Base-by-base conservation (phyloP, 2,113 vertebrate genomes). In the Pedetes capensis region DNA sequence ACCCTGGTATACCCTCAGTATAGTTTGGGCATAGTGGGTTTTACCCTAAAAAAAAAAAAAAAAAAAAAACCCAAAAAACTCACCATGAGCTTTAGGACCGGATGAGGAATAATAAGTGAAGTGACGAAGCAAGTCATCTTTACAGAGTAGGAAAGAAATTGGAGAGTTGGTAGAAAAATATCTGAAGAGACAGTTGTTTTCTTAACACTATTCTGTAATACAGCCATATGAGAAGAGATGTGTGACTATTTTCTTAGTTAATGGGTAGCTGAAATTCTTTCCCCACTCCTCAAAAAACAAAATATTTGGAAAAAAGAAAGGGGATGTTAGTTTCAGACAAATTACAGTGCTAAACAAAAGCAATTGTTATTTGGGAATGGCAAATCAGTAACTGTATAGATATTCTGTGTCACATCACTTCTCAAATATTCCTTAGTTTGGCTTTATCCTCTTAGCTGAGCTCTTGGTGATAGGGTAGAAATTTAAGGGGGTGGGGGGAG, bases 341-440 rank as follows among this genome's bases (percentile, higher is more conserved):
- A 64, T 89, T 81, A 71, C 27, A 68, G 79, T 61, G 82, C 69
- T 95, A 64, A 95, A 87, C 42, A 32, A 76, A 96, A 80, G 81
- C 90, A 42, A 13, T 66, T 95, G 82, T 51, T 55, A 59, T 93
- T 78, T 90, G 71, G 57, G 74, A 55, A 81, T 72, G 57, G 93
- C 59, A 42, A 78, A 53, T 63, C 87, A 84, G 92, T 88, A 66
- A 80, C 87, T 82, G 42, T 93, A 47, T 32, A 96, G 84, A 74
- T 86, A 91, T 92, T 90, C 82, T 93, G 61, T 86, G 86, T 89
- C 78, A 68, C 66, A 83, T 96, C 95, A 85, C 86, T 87, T 96
- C 64, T 95, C 69, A 69, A 93, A 87, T 95, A 92, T 95, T 86
- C 94, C 92, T 96, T 96, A 72, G 53, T 82, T 64, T 91, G 87